Evolutionary conservation across 2,888 invertebrate genomes (phyloP).

Genomic region (Agrochola circellaris): DNA sequence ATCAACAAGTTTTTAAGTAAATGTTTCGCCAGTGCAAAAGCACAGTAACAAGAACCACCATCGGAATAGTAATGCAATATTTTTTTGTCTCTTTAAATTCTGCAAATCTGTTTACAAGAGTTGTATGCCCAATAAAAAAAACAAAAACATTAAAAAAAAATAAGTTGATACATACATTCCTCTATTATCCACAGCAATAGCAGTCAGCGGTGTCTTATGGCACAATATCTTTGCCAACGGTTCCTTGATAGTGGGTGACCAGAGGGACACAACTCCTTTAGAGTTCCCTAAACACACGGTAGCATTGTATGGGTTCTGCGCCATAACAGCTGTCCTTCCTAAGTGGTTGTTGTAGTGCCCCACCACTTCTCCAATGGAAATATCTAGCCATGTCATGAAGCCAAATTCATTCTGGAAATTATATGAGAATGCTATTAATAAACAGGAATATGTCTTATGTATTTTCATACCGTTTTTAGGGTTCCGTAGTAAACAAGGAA

Average conservation of each 20-base stretch:
- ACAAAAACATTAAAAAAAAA: background rate
- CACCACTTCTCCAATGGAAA: slow-evolving; percentile 97
- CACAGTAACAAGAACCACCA: background rate
- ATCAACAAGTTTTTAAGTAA: too few species aligned
- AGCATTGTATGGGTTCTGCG: slow-evolving; percentile 98
- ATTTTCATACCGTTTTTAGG: too few species aligned
- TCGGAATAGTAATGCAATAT: background rate
- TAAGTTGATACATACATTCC: slow-evolving; percentile 92
- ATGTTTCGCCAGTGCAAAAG: too few species aligned
- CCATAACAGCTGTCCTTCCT: slow-evolving; percentile 95
- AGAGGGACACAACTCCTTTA: slow-evolving; percentile 98
- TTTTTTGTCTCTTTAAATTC: background rate
- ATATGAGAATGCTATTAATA: background rate
- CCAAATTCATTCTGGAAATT: slow-evolving; percentile 92
- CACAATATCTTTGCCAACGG: slow-evolving; percentile 98
- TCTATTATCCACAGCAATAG: slow-evolving; percentile 95
- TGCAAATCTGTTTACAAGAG: background rate
- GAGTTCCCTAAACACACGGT: slow-evolving; percentile 97
- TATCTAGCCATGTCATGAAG: slow-evolving; percentile 97
- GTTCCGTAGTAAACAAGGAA: too few species aligned
- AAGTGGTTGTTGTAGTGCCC: slow-evolving; percentile 94
- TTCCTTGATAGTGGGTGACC: slow-evolving; percentile 97
- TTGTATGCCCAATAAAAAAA: background rate
- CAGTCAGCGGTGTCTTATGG: slow-evolving; percentile 95
- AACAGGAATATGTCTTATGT: background rate